Evolutionary conservation across 64 coral and sea anemone genomes (phyloP).

Genomic region (Dendronephthya gigantea): DNA sequence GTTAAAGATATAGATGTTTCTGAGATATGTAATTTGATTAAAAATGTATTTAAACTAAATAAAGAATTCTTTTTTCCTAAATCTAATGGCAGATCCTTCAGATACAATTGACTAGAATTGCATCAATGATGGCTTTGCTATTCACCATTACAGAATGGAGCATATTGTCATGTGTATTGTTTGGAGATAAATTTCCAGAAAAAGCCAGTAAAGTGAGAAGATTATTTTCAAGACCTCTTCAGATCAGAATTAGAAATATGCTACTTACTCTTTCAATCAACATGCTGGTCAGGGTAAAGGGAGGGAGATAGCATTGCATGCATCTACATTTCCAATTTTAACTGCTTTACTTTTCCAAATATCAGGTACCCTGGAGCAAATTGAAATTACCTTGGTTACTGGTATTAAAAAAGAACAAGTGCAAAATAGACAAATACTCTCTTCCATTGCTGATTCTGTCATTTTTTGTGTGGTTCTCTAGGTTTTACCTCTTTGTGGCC

Average conservation of each 20-base stretch:
- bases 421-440: neutral
- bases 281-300: neutral
- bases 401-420: neutral
- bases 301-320: neutral
- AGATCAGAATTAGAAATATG: neutral
- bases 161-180: slow-evolving; percentile 1
- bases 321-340: neutral
- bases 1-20: neutral
- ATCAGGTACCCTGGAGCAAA: neutral
- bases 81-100: neutral
- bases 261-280: neutral
- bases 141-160: neutral
- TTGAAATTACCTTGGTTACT: neutral
- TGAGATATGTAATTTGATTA: neutral
- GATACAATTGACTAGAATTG: neutral
- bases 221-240: neutral
- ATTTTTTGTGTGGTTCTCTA: neutral
- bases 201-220: neutral
- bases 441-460: neutral
- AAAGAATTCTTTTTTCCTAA: neutral
- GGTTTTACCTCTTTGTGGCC: neutral
- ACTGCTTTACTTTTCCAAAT: neutral
- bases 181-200: neutral
- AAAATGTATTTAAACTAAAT: neutral
- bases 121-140: neutral